phyloP scores from a whole-genome alignment of 2,113 vertebrate genomes.

The Laticauda colubrina region DNA sequence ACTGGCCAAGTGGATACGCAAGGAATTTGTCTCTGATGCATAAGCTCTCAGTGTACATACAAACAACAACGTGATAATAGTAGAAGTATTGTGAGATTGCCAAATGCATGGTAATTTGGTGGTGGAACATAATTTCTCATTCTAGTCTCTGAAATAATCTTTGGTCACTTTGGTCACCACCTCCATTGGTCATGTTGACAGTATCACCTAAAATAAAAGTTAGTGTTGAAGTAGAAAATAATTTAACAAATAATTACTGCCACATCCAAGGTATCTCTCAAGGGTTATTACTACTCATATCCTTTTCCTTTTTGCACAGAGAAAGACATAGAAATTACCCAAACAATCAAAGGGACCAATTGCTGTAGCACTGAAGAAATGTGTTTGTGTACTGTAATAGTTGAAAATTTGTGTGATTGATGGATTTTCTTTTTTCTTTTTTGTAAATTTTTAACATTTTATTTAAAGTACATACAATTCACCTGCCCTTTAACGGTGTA shows the following conservation, averaged over 20 bases:
- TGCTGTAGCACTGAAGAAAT: not conserved
- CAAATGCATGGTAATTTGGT: not conserved
- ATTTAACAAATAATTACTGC: not conserved
- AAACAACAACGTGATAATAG: not conserved
- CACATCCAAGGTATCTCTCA: not conserved
- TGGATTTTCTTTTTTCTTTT: not conserved
- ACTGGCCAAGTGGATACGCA: no score
- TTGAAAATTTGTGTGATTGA: not conserved
- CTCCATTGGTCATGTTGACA: not conserved
- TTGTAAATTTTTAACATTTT: no score
- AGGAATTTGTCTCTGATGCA: no score
- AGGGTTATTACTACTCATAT: not conserved
- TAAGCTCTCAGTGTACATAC: no score
- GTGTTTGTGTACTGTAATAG: not conserved
- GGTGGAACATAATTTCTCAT: not conserved
- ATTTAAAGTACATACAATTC: no score
- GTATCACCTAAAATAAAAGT: not conserved
- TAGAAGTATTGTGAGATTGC: not conserved
- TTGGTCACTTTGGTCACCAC: not conserved
- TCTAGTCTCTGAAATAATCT: not conserved
- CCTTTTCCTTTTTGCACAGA: not conserved
- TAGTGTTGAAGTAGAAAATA: not conserved
- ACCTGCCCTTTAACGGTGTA: no score
- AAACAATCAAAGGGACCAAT: not conserved
- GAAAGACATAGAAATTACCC: not conserved